A percentile compares a stretch with the other conserved stretches of the same genome.
Conservation (phyloP, 2,113 vertebrate species). For the Arothron firmamentum region DNA sequence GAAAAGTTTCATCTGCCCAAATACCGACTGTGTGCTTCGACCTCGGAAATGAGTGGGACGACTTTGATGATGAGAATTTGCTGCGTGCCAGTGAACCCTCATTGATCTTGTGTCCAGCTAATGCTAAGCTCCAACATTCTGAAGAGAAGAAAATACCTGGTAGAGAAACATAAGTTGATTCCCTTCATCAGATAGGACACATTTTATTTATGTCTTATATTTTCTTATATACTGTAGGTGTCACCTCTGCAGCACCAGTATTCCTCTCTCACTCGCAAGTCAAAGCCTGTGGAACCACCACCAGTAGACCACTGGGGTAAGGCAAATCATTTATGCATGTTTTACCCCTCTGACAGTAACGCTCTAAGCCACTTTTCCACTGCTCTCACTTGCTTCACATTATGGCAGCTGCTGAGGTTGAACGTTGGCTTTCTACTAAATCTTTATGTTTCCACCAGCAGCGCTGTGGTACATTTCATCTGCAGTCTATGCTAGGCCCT, state of each 20-base stretch:
- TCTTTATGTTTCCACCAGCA: too few relatives aligned
- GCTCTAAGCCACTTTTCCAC: not conserved
- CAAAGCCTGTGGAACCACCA: constrained; percentile 13
- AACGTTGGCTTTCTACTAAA: too few relatives aligned
- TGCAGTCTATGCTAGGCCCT: too few relatives aligned
- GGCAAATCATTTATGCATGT: not conserved
- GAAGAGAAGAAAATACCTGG: constrained; percentile 35
- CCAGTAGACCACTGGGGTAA: constrained; percentile 50
- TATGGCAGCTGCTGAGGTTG: too few relatives aligned
- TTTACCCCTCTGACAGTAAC: not conserved
- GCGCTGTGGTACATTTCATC: too few relatives aligned
- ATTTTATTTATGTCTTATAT: not conserved
- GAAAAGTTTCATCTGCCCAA: constrained; percentile 62
- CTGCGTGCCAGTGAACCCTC: constrained; percentile 71
- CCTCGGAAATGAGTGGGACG: constrained; percentile 79
- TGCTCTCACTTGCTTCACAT: too few relatives aligned
- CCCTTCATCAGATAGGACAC: too few relatives aligned
- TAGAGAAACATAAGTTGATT: constrained; percentile 8
- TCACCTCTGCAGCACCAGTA: constrained; percentile 4
- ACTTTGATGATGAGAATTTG: constrained; percentile 86
- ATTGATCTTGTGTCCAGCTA: not conserved
- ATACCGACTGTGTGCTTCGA: constrained; percentile 78
- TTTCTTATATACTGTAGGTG: constrained; percentile 21
- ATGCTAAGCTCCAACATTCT: constrained; percentile 31
- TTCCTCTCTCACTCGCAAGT: constrained; percentile 10